These are phyloP conservation scores for Sardina pilchardus DNA, from an alignment of 2,113 vertebrate species.

Conservation along the genomic window DNA sequence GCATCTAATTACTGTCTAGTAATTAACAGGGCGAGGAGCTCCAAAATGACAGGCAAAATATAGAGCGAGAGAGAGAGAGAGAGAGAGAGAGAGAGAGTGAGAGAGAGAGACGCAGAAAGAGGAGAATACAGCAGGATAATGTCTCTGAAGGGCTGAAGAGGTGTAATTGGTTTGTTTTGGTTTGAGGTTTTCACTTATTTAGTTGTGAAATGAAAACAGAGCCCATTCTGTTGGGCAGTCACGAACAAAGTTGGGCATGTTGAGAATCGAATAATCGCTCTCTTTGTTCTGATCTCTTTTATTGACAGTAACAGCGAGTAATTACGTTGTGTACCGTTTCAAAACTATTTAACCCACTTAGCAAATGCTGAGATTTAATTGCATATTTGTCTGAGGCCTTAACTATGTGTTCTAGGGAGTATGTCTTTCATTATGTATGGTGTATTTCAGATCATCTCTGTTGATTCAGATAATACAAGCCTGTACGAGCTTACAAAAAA, in stretches of 20 bases:
- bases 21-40: constrained; percentile 76
- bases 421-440: not conserved
- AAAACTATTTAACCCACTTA: not conserved
- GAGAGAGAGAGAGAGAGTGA: not conserved
- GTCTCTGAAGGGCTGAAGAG: constrained; percentile 59
- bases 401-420: not conserved
- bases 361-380: not conserved
- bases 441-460: not conserved
- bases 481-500: not conserved
- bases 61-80: constrained; percentile 29
- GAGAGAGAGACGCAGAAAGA: not conserved
- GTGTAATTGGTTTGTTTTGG: constrained; percentile 46
- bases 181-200: constrained; percentile 2
- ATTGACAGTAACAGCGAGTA: not conserved
- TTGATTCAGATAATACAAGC: not conserved
- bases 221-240: not conserved
- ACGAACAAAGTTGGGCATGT: not conserved
- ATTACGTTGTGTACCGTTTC: not conserved
- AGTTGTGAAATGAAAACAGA: not conserved
- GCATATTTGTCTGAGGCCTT: not conserved
- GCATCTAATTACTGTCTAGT: constrained; percentile 74
- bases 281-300: not conserved
- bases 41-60: constrained; percentile 55
- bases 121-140: constrained; percentile 48
- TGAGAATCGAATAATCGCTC: not conserved